Evolutionary conservation across 2,113 vertebrate species (phyloP).

Genomic region (Syngnathus typhle): DNA sequence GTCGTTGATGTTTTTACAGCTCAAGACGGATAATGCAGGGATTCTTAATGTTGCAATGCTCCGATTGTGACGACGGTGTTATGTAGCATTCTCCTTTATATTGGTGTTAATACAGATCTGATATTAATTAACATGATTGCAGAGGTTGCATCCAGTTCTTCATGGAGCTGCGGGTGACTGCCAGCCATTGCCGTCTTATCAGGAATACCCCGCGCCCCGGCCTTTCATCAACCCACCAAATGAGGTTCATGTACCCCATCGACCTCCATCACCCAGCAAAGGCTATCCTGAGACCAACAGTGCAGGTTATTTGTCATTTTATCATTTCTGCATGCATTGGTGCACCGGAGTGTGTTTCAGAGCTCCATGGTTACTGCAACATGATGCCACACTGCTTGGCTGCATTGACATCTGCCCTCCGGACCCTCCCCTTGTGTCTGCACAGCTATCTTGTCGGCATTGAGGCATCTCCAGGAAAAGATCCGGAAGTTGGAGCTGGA

Average conservation of each 20-base stretch:
- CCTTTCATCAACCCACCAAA: constrained; percentile 74
- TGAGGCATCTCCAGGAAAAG: constrained; percentile 66
- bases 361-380: constrained; percentile 67
- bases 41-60: background rate
- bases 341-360: constrained; percentile 16
- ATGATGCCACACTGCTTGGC: constrained; percentile 41
- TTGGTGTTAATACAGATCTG: background rate
- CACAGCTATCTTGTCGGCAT: constrained; percentile 83
- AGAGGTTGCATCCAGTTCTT: constrained; percentile 24
- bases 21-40: background rate
- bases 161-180: constrained; percentile 55
- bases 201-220: constrained; percentile 76
- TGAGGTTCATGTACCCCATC: constrained; percentile 12
- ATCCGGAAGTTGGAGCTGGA: constrained; percentile 78
- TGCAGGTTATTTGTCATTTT: constrained; percentile 65
- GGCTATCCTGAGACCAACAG: constrained; percentile 90
- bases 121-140: constrained; percentile 1
- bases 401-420: constrained; percentile 14
- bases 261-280: constrained; percentile 62
- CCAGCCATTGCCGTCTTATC: constrained; percentile 73
- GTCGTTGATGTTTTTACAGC: background rate
- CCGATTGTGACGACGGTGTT: background rate
- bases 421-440: background rate
- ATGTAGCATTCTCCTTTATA: background rate
- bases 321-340: background rate